Base-by-base conservation (phyloP, 2,797 vertebrate species). In the Premnoplex brunnescens region DNA sequence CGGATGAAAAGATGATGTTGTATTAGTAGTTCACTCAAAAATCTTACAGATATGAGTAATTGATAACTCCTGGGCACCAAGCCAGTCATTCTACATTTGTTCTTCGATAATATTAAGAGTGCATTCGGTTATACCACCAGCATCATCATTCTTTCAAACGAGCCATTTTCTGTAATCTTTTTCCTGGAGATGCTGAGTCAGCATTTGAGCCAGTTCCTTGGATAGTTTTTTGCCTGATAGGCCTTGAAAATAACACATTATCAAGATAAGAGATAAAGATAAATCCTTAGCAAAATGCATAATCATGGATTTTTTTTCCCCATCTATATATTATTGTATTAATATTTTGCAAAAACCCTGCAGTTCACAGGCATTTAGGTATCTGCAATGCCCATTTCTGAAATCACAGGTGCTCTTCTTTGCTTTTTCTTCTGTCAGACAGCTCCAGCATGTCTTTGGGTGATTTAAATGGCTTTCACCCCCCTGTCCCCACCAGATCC, bases 301-400 rank as follows among this genome's bases (percentile, higher is more conserved):
- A 79, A n/a, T 66, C 12, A 1, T 36, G 23, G 4, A 0, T 0
- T 7, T 14, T 1, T 3, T 16, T 1, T 2, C 8, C 12, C 27
- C 24, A 12, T 15, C 20, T 18, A 2, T 18, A 5, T 79, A 2
- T 64, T 72, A 43, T 7, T 17, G 3, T 46, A 17, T 77, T 80
- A 21, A 8, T 79, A 66, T 43, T 92, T 82, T 75, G 41, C 14
- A 69, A 39, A 79, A 69, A 17, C 0, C 0, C 4, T 39, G 20
- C 16, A 13, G 24, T 91, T 85, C 62, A 12, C 22, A 44, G n/a
- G 12, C 22, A 26, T 54, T 67, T 69, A 7, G 39, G 10, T 62
- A 27, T 20, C n/a, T 52, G 36, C 0, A 0, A 5, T 88, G n/a
- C 32, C 54, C 16, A 14, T 9, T 67, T 80, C 34, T 77, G 64